Percentiles rank a stretch among this genome's conserved stretches.
phyloP scores from a whole-genome alignment of 1,140 invertebrate genomes.

The Daktulosphaira vitifoliae region DNA sequence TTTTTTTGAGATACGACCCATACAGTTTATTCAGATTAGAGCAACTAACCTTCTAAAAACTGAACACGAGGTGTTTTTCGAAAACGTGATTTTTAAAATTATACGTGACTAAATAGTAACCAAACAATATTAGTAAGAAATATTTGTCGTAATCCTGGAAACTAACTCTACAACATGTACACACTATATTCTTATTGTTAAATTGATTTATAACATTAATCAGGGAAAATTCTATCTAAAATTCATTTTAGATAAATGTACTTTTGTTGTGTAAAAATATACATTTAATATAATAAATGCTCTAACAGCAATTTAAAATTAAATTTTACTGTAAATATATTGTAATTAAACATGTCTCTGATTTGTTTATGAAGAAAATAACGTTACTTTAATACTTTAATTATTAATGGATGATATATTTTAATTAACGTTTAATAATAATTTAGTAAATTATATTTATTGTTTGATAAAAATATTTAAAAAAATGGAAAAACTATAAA shows the following conservation, averaged over 20 bases:
- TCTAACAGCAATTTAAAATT: background rate
- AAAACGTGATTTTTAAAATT: conserved; percentile 31
- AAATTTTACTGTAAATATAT: background rate
- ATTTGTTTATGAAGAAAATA: no score
- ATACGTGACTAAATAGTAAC: conserved; percentile 23
- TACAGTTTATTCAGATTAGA: no score
- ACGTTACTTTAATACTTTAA: no score
- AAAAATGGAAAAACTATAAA: no score
- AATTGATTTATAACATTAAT: conserved; percentile 6
- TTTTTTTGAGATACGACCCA: no score
- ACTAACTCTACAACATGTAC: conserved; percentile 25
- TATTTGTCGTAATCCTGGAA: conserved; percentile 13
- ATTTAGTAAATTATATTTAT: no score
- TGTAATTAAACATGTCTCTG: no score
- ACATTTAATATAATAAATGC: background rate
- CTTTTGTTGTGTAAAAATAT: background rate
- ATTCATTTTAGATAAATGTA: background rate
- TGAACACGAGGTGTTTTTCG: conserved; percentile 18
- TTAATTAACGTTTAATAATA: no score
- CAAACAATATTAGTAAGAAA: conserved; percentile 7
- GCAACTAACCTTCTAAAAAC: no score
- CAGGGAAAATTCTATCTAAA: conserved; percentile 1
- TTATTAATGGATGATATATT: no score
- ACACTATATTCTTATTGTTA: background rate
- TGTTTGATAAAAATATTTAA: no score